These are phyloP conservation scores for Drosophila mojavensis DNA, from an alignment of 1,140 invertebrate genomes.

Conservation along the genomic window DNA sequence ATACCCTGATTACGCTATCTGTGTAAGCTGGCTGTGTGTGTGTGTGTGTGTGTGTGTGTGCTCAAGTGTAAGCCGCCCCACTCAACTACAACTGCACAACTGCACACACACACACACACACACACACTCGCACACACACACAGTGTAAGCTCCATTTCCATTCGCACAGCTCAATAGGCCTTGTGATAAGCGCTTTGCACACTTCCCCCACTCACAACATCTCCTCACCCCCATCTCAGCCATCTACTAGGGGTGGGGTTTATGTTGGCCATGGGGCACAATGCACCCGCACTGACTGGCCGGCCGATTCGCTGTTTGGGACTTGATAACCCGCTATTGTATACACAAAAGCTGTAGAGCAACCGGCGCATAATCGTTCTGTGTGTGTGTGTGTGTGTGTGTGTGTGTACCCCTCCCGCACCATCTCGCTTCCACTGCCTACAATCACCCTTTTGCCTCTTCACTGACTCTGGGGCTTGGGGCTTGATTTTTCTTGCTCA, in stretches of 20 bases:
- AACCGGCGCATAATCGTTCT: constrained; percentile 74
- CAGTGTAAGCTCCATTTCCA: constrained; percentile 44
- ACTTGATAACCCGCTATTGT: constrained; percentile 80
- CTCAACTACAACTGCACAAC: constrained; percentile 27
- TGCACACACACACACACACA: constrained; percentile 14
- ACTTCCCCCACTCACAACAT: neutral
- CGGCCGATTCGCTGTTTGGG: constrained; percentile 57
- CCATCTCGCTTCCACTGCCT: neutral
- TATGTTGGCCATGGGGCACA: constrained; percentile 14
- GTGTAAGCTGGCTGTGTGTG: constrained; percentile 53
- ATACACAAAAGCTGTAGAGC: constrained; percentile 66
- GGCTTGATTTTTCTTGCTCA: constrained; percentile 36
- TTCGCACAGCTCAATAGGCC: constrained; percentile 48
- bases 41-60: constrained; percentile 38
- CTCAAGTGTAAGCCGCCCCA: constrained; percentile 54
- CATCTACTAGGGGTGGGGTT: too few species aligned
- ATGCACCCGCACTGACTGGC: constrained; percentile 41
- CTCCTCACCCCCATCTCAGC: too few species aligned
- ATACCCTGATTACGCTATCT: constrained; percentile 82
- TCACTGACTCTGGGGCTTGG: neutral
- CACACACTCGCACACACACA: constrained; percentile 15
- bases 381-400: constrained; percentile 8
- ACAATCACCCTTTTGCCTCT: neutral
- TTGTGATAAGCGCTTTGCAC: constrained; percentile 46
- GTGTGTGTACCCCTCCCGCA: neutral